Base-by-base conservation (phyloP, 2,888 invertebrate genomes). In the Seira musarum region DNA sequence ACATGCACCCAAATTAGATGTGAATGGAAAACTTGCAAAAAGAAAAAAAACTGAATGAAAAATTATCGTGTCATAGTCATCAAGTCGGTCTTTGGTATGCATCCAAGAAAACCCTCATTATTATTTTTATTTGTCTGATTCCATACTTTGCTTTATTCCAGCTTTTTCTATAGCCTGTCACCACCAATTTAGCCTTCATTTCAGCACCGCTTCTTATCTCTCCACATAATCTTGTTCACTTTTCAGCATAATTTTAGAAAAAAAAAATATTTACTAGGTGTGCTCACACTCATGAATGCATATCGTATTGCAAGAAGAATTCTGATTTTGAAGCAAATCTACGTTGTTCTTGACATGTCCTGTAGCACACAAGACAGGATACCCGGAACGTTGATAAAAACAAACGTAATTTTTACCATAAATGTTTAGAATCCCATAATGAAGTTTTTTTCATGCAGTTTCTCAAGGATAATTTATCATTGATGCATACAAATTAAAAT, bases 251-350 rank as follows among this genome's bases (percentile, higher is more conserved):
- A 8, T 13, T 13, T 40, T 40, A 40, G 40, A 40, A 40, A 40
- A 40, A 71, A 79, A 73, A 72, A n/a, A n/a, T n/a, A n/a, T n/a
- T n/a, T 79, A 72, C 68, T 71, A 79, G 79, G 79, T 79, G 79
- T 79, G 79, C 67, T 79, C 73, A 63, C 61, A 53, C 78, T 67
- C 67, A 66, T 8, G 40, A 40, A 40, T n/a, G n/a, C n/a, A n/a
- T n/a, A n/a, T n/a, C n/a, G n/a, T n/a, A n/a, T n/a, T n/a, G n/a
- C n/a, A n/a, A n/a, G n/a, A n/a, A n/a, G n/a, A n/a, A n/a, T n/a
- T n/a, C n/a, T n/a, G n/a, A n/a, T n/a, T n/a, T n/a, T n/a, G n/a
- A n/a, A n/a, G n/a, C n/a, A n/a, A n/a, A n/a, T n/a, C n/a, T n/a
- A n/a, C n/a, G n/a, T n/a, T n/a, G n/a, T n/a, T n/a, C n/a, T n/a